phyloP scores from a whole-genome alignment of 2,113 vertebrate genomes.

The Mohoua ochrocephala region DNA sequence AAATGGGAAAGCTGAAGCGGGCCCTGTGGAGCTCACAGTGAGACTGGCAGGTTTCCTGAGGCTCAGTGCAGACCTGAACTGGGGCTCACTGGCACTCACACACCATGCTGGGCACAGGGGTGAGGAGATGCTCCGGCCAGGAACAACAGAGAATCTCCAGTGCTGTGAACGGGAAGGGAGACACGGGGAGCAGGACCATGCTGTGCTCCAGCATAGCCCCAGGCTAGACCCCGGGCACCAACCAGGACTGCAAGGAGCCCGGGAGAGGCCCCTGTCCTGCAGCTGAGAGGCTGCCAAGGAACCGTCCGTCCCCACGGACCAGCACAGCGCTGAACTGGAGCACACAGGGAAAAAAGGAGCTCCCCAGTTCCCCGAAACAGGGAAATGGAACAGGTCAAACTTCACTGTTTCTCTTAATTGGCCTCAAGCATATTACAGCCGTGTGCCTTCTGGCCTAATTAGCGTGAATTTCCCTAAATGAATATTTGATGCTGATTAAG shows the following conservation, averaged over 20 bases:
- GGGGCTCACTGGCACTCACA: neutral
- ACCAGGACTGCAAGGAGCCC: neutral
- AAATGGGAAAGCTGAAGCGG: neutral
- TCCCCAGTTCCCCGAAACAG: neutral
- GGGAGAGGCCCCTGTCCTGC: neutral
- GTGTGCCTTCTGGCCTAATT: slow-evolving; percentile 15
- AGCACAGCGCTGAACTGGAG: neutral
- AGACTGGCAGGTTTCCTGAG: neutral
- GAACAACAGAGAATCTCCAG: neutral
- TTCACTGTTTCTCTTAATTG: neutral
- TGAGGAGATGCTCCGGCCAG: neutral
- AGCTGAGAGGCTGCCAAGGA: neutral
- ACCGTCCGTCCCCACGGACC: accelerated
- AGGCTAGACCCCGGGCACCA: neutral
- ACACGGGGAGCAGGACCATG: neutral
- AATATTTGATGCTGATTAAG: slow-evolving; percentile 42
- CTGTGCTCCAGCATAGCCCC: neutral
- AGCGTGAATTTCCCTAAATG: neutral
- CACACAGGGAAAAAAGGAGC: neutral
- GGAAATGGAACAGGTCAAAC: neutral
- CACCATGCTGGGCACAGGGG: accelerated
- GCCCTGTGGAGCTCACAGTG: neutral
- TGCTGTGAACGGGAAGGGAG: accelerated
- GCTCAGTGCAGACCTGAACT: neutral
- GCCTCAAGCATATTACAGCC: neutral